A percentile compares a stretch with the other conserved stretches of the same genome.
Evolutionary conservation across 2,888 invertebrate genomes (phyloP).

Genomic region (Anodontia alba): DNA sequence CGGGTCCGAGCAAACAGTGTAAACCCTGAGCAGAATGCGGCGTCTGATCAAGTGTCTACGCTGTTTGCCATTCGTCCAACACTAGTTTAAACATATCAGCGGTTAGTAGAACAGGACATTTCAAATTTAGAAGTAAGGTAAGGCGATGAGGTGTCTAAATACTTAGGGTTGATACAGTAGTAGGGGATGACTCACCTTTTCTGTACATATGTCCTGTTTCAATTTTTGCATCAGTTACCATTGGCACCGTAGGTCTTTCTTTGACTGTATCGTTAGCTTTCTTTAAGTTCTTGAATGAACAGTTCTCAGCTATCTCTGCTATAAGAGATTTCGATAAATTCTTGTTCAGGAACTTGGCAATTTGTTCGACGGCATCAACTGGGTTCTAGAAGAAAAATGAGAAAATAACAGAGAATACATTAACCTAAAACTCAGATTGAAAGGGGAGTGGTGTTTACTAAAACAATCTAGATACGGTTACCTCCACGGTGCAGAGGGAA

Average conservation of each 20-base stretch:
- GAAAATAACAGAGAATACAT: not conserved
- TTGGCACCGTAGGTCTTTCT: not conserved
- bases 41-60: too few species aligned
- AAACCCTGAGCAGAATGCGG: too few species aligned
- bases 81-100: too few species aligned
- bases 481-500: too few species aligned
- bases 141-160: too few species aligned
- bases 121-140: too few species aligned
- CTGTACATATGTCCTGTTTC: not conserved
- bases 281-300: not conserved
- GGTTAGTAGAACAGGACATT: too few species aligned
- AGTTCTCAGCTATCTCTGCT: not conserved
- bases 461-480: not conserved
- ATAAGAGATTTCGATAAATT: not conserved
- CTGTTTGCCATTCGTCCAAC: too few species aligned
- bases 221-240: not conserved
- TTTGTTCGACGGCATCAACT: not conserved
- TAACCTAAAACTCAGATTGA: not conserved
- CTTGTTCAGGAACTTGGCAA: constrained; percentile 1
- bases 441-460: not conserved
- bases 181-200: constrained; percentile 5
- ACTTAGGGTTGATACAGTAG: too few species aligned
- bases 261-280: not conserved
- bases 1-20: too few species aligned
- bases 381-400: not conserved